phyloP scores from a whole-genome alignment of 2,888 invertebrate species.

The Cordilura impudica region DNA sequence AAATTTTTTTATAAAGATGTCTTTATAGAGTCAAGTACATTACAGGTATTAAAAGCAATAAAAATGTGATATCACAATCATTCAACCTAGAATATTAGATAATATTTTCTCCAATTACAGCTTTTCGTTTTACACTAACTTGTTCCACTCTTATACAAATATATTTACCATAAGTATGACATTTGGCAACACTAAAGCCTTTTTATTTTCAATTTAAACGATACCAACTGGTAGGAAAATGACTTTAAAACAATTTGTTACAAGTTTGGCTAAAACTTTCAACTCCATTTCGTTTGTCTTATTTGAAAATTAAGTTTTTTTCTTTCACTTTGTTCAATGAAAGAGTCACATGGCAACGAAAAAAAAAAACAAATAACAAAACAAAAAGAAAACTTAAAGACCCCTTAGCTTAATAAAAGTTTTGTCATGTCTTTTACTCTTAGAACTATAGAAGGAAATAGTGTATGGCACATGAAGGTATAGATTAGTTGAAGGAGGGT shows the following conservation, averaged over 20 bases:
- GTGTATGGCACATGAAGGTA: neutral
- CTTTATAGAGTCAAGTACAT: no score
- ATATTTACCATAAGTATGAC: constrained; percentile 22
- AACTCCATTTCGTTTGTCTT: constrained; percentile 35
- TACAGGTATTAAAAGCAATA: no score
- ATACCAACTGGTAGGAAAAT: constrained; percentile 56
- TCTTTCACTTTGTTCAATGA: constrained; percentile 12
- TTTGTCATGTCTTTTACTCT: constrained; percentile 45
- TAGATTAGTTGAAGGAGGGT: neutral
- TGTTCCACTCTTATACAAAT: no score
- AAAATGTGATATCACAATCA: no score
- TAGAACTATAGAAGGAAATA: neutral
- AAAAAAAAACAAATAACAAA: neutral
- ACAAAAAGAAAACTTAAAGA: constrained; percentile 42
- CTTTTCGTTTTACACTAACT: no score
- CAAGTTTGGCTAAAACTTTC: constrained; percentile 54
- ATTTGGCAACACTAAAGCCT: constrained; percentile 37
- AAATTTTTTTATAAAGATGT: no score
- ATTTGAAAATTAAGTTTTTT: constrained; percentile 32
- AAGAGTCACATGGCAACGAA: constrained; percentile 17
- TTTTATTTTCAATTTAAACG: constrained; percentile 55
- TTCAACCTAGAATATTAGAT: no score
- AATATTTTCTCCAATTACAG: no score
- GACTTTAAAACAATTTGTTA: constrained; percentile 58
- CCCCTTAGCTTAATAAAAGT: constrained; percentile 54